Evolutionary conservation across 2,888 invertebrate species (phyloP).

Genomic region (Rhingia rostrata): DNA sequence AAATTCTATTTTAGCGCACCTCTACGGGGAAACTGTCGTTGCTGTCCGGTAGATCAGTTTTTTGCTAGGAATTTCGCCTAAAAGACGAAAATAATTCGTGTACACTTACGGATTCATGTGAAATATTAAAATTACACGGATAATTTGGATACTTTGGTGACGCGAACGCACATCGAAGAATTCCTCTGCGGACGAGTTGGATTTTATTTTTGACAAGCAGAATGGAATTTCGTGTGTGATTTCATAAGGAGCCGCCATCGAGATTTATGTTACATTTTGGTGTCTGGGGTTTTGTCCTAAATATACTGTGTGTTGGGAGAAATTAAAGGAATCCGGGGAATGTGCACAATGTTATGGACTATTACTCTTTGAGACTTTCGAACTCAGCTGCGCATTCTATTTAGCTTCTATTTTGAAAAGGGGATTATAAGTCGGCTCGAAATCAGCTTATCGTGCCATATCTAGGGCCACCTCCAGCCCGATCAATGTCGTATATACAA

Average conservation of each 20-base stretch:
- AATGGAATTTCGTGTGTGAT: not conserved
- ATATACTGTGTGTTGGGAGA: too few relatives aligned
- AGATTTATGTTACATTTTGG: too few relatives aligned
- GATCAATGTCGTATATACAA: too few relatives aligned
- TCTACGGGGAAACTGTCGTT: not conserved
- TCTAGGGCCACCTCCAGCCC: too few relatives aligned
- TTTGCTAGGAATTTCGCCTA: slow-evolving; percentile 22
- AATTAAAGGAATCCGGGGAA: too few relatives aligned
- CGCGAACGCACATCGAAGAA: slow-evolving; percentile 22
- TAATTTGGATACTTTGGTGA: slow-evolving; percentile 56
- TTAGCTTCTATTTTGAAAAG: too few relatives aligned
- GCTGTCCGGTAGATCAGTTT: slow-evolving; percentile 13
- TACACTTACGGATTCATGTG: slow-evolving; percentile 41
- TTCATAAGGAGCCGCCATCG: not conserved
- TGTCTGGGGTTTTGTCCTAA: too few relatives aligned
- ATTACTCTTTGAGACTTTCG: too few relatives aligned
- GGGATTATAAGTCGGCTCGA: too few relatives aligned
- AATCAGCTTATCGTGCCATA: too few relatives aligned
- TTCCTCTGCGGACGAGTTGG: not conserved
- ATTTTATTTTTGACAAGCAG: not conserved
- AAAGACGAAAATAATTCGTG: slow-evolving; percentile 60
- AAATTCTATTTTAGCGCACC: slow-evolving; percentile 50
- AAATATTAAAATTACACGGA: slow-evolving; percentile 62
- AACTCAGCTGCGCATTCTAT: too few relatives aligned
- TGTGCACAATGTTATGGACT: too few relatives aligned